Conservation (phyloP, 2,797 vertebrate species). For the Podarcis siculus region DNA sequence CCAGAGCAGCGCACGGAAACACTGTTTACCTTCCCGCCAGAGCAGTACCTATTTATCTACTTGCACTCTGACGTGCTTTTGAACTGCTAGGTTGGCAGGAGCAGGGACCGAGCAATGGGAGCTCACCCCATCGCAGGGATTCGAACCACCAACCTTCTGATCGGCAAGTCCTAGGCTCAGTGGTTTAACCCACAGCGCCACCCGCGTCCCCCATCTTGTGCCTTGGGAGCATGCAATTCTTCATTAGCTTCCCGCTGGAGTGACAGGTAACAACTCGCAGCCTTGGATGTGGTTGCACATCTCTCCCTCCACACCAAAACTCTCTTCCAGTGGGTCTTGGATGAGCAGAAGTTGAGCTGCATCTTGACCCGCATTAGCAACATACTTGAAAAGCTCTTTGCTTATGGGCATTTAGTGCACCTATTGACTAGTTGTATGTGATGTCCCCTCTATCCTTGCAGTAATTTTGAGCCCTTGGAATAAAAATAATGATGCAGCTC, state of each 20-base stretch:
- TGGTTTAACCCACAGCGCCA: too few relatives aligned
- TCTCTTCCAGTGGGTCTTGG: background rate
- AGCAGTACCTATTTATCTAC: too few relatives aligned
- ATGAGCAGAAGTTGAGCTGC: too few relatives aligned
- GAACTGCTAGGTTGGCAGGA: too few relatives aligned
- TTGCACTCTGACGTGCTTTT: fast-evolving
- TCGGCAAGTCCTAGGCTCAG: too few relatives aligned
- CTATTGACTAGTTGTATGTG: background rate
- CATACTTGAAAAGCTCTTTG: background rate
- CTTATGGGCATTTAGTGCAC: background rate
- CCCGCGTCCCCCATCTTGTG: too few relatives aligned
- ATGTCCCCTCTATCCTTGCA: background rate
- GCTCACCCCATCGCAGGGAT: too few relatives aligned
- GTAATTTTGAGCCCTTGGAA: background rate
- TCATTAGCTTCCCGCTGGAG: background rate
- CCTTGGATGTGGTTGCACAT: background rate
- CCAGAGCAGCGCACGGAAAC: too few relatives aligned
- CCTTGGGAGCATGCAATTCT: background rate
- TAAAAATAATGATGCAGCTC: background rate
- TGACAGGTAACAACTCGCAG: background rate
- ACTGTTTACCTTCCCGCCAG: too few relatives aligned
- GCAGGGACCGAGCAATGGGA: too few relatives aligned
- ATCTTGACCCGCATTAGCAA: background rate
- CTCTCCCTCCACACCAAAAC: background rate
- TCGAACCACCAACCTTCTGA: too few relatives aligned